phyloP scores from a whole-genome alignment of 2,888 invertebrate genomes.

The Eupithecia tripunctaria region DNA sequence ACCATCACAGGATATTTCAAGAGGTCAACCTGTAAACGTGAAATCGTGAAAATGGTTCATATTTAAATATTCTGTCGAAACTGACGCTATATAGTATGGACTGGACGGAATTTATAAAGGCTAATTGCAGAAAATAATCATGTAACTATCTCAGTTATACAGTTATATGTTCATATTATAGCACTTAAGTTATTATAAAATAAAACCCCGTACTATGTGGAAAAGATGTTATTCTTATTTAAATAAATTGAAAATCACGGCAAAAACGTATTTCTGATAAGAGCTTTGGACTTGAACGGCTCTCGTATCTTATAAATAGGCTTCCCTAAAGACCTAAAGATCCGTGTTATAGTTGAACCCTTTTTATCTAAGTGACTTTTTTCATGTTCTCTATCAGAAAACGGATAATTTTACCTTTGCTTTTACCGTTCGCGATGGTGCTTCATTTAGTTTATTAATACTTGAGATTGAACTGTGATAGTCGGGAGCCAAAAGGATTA shows the following conservation, averaged over 20 bases:
- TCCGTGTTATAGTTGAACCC: conserved; percentile 36
- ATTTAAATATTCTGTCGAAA: not conserved
- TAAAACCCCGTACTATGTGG: not conserved
- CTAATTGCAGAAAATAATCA: not conserved
- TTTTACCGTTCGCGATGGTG: conserved; percentile 29
- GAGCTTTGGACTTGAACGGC: conserved; percentile 15
- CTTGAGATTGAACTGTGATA: conserved; percentile 32
- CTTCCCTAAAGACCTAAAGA: conserved; percentile 38
- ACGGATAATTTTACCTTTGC: conserved; percentile 39
- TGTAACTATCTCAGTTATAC: not conserved
- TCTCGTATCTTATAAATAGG: conserved; percentile 35
- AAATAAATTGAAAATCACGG: conserved; percentile 19
- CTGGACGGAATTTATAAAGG: not conserved
- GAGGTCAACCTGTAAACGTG: conserved; percentile 31
- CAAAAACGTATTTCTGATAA: conserved; percentile 28
- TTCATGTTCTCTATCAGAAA: conserved; percentile 39
- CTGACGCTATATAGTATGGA: not conserved
- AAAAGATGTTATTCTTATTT: not conserved
- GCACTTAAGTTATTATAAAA: not conserved
- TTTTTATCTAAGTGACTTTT: conserved; percentile 40
- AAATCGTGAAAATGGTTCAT: conserved; percentile 10
- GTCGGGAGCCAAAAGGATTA: not conserved
- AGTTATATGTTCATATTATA: not conserved
- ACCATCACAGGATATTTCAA: conserved; percentile 49
- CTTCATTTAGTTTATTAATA: conserved; percentile 33